These are phyloP conservation scores for Spea hammondii DNA, from an alignment of 2,797 vertebrate genomes.

Conservation along the genomic window DNA sequence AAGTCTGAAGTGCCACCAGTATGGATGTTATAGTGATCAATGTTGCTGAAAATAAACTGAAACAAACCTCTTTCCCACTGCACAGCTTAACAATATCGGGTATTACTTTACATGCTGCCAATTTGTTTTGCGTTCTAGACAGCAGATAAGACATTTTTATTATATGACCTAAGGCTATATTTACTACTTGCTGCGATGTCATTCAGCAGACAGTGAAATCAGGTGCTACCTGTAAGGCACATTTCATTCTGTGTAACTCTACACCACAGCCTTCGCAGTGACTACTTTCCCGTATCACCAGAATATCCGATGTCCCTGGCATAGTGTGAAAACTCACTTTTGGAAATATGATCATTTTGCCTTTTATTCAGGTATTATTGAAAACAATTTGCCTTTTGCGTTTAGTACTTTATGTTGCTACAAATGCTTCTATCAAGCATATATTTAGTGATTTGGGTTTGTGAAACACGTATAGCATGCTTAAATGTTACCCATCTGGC, in stretches of 20 bases:
- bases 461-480: no score
- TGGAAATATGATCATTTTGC: no score
- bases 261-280: not conserved
- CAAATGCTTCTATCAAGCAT: no score
- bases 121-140: slow-evolving; percentile 6
- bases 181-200: slow-evolving; percentile 14
- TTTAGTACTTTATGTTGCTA: no score
- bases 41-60: not conserved
- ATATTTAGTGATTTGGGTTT: no score
- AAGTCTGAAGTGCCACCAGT: no score
- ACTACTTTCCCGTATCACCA: slow-evolving; percentile 1
- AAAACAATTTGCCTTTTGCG: no score
- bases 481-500: no score
- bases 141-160: slow-evolving; percentile 7
- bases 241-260: slow-evolving; percentile 4
- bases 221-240: not conserved
- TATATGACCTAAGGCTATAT: slow-evolving; percentile 24
- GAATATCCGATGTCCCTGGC: no score
- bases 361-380: no score
- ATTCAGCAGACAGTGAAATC: slow-evolving; percentile 8
- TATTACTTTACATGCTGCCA: slow-evolving; percentile 19
- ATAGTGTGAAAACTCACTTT: no score
- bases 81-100: not conserved
- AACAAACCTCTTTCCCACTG: not conserved
- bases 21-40: no score